These are phyloP conservation scores for Columbina picui DNA, from an alignment of 2,113 vertebrate genomes.

Conservation along the genomic window DNA sequence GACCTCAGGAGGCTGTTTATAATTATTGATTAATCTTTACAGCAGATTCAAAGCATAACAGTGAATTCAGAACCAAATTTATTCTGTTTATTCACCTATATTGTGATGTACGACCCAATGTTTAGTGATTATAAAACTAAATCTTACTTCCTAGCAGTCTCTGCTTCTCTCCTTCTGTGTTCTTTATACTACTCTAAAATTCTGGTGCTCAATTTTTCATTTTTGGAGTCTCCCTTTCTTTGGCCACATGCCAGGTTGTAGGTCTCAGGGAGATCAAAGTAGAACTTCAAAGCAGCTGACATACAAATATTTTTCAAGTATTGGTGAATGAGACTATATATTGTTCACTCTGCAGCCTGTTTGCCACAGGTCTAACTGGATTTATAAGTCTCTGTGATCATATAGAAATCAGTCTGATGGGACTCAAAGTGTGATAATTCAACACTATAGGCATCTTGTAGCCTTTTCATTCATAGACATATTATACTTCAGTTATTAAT, in stretches of 20 bases:
- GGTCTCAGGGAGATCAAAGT: slow-evolving; percentile 8
- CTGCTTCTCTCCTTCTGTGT: neutral
- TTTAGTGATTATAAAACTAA: neutral
- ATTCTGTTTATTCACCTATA: neutral
- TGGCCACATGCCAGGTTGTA: neutral
- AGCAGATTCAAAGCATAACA: neutral
- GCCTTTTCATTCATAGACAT: neutral
- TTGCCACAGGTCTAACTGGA: neutral
- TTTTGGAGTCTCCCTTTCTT: neutral
- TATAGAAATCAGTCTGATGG: neutral
- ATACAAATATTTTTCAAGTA: neutral
- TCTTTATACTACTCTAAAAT: neutral
- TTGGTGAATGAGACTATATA: neutral
- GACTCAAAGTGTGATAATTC: neutral
- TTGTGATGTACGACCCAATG: neutral
- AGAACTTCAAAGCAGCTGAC: neutral
- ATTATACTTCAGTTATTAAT: neutral
- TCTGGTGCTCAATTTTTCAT: neutral
- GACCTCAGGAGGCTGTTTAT: neutral
- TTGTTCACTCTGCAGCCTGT: neutral
- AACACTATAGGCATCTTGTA: neutral
- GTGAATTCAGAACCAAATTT: neutral
- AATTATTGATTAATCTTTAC: neutral
- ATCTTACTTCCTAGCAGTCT: neutral
- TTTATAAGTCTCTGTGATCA: neutral